Base-by-base conservation (phyloP, 2,888 invertebrate genomes). In the Agrochola macilenta region DNA sequence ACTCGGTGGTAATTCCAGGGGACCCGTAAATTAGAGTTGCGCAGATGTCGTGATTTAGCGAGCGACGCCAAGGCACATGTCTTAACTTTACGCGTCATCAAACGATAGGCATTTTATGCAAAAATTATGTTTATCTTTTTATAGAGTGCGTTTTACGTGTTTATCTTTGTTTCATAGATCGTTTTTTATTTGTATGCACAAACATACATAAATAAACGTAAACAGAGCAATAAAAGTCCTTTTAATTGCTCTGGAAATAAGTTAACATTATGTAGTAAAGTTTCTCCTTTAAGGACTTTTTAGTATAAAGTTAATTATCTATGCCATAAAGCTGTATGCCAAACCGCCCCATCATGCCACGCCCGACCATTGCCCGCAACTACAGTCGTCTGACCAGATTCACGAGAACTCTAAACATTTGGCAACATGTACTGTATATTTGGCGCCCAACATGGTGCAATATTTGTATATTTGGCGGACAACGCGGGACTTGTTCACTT, bases 401-500 rank as follows among this genome's bases (percentile, higher is more conserved):
- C 71, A 79, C 77, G 60, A 66, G 52, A 66, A 54, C 65, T 30
- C 72, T 79, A 72, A 78, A 79, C 78, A 79, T 79, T 79, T 79
- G 78, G 79, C 78, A 79, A 73, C 78, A 73, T 54, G 43, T 54
- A 30, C 71, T 68, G 69, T 64, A 63, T 77, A 84, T 71, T 84
- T 82, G 85, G 82, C 84, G 71, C 84, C 85, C 77, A 78, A 69
- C 61, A 66, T 66, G 58, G 35, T 52, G 52, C 73, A 73, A 74
- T 76, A 69, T 77, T 77, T 69, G 68, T 74, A 63, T 69, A 77
- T 75, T 85, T 85, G 85, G 86, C 83, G 83, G 78, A 83, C 85
- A 83, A 69, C 78, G 76, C 61, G 70, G 76, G 86, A 68, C 86
- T 71, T 69, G 83, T 82, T 85, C 75, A 46, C 49, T 68, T 68